Evolutionary conservation across 2,113 vertebrate species (phyloP).

Genomic region (Cynopterus brachyotis): DNA sequence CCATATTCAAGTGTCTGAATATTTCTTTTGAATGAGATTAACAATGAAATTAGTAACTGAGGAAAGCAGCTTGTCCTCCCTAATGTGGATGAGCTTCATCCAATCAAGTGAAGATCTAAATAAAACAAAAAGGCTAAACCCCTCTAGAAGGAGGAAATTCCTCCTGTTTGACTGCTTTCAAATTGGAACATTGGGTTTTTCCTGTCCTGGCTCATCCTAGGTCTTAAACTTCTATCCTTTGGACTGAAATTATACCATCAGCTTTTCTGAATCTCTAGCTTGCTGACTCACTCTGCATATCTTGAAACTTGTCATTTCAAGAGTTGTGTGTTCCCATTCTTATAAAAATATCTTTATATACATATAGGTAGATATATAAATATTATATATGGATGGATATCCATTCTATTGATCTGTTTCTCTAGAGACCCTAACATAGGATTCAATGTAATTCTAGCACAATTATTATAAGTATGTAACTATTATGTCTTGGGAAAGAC

Average conservation of each 20-base stretch:
- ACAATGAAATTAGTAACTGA: neutral
- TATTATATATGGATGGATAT: neutral
- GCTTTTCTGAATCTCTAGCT: neutral
- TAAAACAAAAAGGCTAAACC: neutral
- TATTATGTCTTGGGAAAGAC: neutral
- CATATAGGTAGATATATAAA: neutral
- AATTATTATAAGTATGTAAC: neutral
- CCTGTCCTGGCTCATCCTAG: neutral
- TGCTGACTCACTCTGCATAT: neutral
- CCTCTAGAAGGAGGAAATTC: neutral
- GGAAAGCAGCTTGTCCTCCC: neutral
- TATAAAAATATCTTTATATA: neutral
- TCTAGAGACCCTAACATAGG: neutral
- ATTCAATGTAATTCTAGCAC: neutral
- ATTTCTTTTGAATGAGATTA: neutral
- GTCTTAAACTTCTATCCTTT: neutral
- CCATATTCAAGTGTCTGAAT: neutral
- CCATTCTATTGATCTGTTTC: neutral
- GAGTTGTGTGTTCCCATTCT: neutral
- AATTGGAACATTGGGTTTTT: neutral
- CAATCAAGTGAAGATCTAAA: neutral
- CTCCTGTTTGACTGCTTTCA: neutral
- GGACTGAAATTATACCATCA: neutral
- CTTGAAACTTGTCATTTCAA: neutral
- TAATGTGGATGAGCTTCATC: neutral